Conservation (phyloP, 2,113 vertebrate species). For the Thymallus thymallus region DNA sequence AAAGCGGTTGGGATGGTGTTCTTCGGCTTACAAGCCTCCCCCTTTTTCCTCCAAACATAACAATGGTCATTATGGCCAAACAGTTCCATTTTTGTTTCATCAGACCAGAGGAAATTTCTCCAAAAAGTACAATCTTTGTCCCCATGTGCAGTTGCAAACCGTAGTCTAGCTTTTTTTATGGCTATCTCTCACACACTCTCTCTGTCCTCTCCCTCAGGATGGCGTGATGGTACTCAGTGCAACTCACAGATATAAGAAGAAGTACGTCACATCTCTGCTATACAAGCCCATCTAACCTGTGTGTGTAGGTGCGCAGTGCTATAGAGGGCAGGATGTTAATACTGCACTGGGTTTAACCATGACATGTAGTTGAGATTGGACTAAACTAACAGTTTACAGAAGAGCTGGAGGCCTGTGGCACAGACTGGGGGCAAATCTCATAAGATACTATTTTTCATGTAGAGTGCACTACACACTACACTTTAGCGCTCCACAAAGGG, state of each 20-base stretch:
- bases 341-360: conserved; percentile 32
- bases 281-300: conserved; percentile 76
- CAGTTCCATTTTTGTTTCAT: too few relatives aligned
- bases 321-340: conserved; percentile 43
- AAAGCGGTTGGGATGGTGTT: too few relatives aligned
- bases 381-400: conserved; percentile 54
- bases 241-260: conserved; percentile 97
- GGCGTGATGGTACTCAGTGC: conserved; percentile 97
- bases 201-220: conserved; percentile 74
- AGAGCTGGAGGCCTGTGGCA: conserved; percentile 17
- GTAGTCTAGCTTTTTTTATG: too few relatives aligned
- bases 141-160: too few relatives aligned
- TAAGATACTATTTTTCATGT: conserved; percentile 21
- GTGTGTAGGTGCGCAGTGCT: conserved; percentile 9
- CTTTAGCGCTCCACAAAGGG: conserved; percentile 40
- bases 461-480: too few relatives aligned
- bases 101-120: too few relatives aligned
- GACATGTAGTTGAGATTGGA: conserved; percentile 50
- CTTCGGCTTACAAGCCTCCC: too few relatives aligned
- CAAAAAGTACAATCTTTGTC: too few relatives aligned
- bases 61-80: too few relatives aligned
- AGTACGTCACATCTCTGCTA: conserved; percentile 92
- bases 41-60: too few relatives aligned
- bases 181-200: conserved; percentile 54
- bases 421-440: conserved; percentile 9